Conservation (phyloP, 2,797 vertebrate genomes). For the Lagodon rhomboides region DNA sequence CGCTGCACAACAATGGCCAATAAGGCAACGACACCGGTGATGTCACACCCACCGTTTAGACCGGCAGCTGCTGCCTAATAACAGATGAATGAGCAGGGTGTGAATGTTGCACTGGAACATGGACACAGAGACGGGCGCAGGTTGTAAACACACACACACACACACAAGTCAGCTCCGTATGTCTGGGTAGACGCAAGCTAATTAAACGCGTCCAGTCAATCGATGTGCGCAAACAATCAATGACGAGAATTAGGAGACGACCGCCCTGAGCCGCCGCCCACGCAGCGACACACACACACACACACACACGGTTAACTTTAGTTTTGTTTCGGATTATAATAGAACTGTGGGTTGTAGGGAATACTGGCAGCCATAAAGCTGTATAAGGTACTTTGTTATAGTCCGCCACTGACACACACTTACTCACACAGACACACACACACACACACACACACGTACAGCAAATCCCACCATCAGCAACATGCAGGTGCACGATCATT, state of each 20-base stretch:
- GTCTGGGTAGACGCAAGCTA: conserved; percentile 34
- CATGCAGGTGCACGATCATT: conserved; percentile 81
- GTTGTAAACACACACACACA: conserved; percentile 26
- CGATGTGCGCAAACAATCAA: conserved; percentile 39
- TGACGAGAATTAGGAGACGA: conserved; percentile 36
- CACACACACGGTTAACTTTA: neutral
- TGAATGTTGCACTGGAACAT: too few relatives aligned
- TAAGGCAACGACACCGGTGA: conserved; percentile 26
- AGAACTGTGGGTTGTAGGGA: neutral
- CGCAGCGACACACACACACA: conserved; percentile 5
- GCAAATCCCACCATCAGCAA: conserved; percentile 79
- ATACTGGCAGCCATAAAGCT: conserved; percentile 4
- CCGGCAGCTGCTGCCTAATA: conserved; percentile 34
- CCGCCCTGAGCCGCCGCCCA: neutral
- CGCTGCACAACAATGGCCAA: conserved; percentile 45
- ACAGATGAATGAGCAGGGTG: conserved; percentile 21
- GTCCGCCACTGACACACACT: conserved; percentile 20
- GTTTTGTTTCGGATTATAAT: conserved; percentile 4
- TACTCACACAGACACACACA: conserved; percentile 24
- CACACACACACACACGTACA: conserved; percentile 18
- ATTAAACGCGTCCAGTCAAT: conserved; percentile 55
- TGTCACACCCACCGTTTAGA: conserved; percentile 28
- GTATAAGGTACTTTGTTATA: conserved; percentile 18
- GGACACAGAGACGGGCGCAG: neutral
- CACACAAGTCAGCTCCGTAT: conserved; percentile 1